Percentiles rank a stretch among this genome's conserved stretches.
These are phyloP conservation scores for Hymenopus coronatus DNA, from an alignment of 2,888 invertebrate genomes.

Conservation along the genomic window DNA sequence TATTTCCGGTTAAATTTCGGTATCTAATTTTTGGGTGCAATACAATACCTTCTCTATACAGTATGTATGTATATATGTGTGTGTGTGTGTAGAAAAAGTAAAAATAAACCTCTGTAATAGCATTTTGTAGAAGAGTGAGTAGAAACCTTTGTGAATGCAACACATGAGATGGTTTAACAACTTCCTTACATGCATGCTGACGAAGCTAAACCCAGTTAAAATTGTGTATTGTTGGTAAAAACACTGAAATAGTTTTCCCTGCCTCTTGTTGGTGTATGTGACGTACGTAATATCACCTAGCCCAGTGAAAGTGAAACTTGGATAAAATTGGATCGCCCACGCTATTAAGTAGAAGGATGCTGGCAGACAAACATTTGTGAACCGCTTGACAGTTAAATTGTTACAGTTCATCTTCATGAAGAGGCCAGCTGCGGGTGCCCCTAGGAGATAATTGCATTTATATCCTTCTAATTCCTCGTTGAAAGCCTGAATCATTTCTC, in stretches of 20 bases:
- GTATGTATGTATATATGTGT: no score
- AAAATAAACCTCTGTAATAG: no score
- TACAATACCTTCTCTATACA: no score
- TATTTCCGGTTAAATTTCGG: no score
- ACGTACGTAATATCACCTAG: background rate
- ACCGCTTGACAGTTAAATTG: background rate
- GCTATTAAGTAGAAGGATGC: background rate
- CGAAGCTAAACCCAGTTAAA: no score
- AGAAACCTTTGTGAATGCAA: no score
- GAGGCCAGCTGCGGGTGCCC: background rate
- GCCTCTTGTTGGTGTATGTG: background rate
- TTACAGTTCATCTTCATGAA: background rate
- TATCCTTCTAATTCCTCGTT: slow-evolving; percentile 1
- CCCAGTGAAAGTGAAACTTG: background rate
- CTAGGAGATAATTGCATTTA: background rate
- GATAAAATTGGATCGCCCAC: background rate
- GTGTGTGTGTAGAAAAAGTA: no score
- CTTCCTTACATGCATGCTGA: no score
- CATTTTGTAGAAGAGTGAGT: no score
- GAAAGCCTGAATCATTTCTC: slow-evolving; percentile 7
- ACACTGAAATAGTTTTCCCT: background rate
- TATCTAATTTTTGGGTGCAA: no score
- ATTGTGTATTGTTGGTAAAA: no score
- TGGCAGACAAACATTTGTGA: background rate
- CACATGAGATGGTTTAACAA: no score